Percentiles rank a stretch among this genome's conserved stretches.
Conservation (phyloP, 2,888 invertebrate species). For the Oligia strigilis region DNA sequence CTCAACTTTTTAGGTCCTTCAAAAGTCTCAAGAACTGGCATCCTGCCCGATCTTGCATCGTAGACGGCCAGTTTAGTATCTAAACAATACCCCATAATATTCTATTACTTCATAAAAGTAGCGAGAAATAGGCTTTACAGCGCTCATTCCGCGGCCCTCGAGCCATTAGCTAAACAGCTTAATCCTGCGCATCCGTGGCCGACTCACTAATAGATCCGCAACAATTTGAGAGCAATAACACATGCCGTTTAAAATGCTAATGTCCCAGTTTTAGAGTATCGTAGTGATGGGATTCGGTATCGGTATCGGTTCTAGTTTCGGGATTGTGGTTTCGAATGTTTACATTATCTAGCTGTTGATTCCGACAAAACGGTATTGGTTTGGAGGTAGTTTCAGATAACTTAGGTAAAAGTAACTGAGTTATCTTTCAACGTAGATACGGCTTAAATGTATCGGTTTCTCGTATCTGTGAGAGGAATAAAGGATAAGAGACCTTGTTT, state of each 20-base stretch:
- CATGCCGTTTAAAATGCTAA: conserved; percentile 76
- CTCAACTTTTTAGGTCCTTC: not conserved
- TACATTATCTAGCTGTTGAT: not conserved
- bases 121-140: conserved; percentile 56
- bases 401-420: not conserved
- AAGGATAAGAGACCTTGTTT: not conserved
- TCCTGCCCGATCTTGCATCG: conserved; percentile 21
- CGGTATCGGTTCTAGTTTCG: conserved; percentile 19
- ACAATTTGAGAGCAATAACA: conserved; percentile 69
- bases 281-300: conserved; percentile 42
- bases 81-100: conserved; percentile 51
- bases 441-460: not conserved
- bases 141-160: conserved; percentile 52
- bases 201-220: conserved; percentile 63
- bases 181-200: conserved; percentile 65
- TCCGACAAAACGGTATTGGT: not conserved
- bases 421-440: not conserved
- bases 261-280: conserved; percentile 60
- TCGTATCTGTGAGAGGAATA: not conserved
- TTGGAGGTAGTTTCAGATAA: not conserved
- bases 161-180: conserved; percentile 65
- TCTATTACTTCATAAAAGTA: conserved; percentile 62
- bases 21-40: conserved; percentile 22
- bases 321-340: conserved; percentile 16
- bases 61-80: conserved; percentile 26